Percentiles rank a stretch among this genome's conserved stretches.
These are phyloP conservation scores for Drosophila pseudoobscura DNA, from an alignment of 1,140 invertebrate genomes.

Conservation along the genomic window DNA sequence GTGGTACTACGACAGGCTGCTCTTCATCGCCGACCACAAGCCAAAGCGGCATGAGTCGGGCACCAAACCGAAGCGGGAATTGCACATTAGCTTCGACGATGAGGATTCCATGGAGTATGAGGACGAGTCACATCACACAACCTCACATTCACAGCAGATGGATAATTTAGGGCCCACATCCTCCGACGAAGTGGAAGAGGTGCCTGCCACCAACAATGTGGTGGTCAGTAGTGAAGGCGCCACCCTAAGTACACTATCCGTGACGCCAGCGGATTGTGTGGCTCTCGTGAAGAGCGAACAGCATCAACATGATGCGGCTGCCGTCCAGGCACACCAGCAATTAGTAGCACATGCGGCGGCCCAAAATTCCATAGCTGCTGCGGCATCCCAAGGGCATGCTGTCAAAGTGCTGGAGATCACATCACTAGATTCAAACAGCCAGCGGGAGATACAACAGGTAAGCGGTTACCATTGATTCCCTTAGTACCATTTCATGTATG, in stretches of 20 bases:
- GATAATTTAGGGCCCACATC: constrained; percentile 52
- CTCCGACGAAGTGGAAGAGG: constrained; percentile 49
- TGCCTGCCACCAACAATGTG: constrained; percentile 40
- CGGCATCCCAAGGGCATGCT: constrained; percentile 57
- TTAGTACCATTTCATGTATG: background rate
- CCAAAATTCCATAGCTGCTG: constrained; percentile 50
- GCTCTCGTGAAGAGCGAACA: constrained; percentile 69
- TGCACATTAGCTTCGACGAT: constrained; percentile 65
- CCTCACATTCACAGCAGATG: constrained; percentile 57
- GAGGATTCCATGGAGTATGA: constrained; percentile 80
- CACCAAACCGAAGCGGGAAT: constrained; percentile 63
- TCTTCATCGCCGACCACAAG: constrained; percentile 80
- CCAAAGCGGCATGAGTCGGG: constrained; percentile 64
- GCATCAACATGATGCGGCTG: constrained; percentile 61
- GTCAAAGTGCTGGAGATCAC: constrained; percentile 80
- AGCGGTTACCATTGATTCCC: background rate
- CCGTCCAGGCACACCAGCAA: constrained; percentile 64
- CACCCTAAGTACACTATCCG: constrained; percentile 67
- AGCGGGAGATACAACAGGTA: constrained; percentile 81
- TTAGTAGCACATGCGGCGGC: constrained; percentile 64
- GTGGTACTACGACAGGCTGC: constrained; percentile 81
- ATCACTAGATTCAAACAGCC: constrained; percentile 76
- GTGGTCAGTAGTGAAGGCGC: constrained; percentile 66
- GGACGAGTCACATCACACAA: constrained; percentile 65
- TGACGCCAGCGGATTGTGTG: constrained; percentile 71